A percentile compares a stretch with the other conserved stretches of the same genome.
phyloP scores from a whole-genome alignment of 2,113 vertebrate species.

The Hyperopisus bebe region DNA sequence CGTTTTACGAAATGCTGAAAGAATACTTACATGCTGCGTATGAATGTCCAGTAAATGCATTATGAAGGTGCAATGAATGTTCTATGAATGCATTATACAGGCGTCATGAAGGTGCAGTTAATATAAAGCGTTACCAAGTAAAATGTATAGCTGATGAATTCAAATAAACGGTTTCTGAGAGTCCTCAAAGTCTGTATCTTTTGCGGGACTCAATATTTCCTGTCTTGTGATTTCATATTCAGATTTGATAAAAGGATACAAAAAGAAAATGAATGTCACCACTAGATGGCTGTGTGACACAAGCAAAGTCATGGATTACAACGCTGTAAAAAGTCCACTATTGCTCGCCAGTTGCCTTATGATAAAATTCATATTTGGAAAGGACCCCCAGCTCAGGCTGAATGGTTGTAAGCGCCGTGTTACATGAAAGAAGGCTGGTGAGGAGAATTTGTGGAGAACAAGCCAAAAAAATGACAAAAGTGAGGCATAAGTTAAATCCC shows the following conservation, averaged over 20 bases:
- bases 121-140: background rate
- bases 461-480: background rate
- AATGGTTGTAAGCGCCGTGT: background rate
- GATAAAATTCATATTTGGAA: background rate
- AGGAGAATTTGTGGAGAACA: background rate
- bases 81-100: background rate
- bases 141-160: background rate
- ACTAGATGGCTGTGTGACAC: constrained; percentile 1
- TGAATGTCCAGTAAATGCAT: background rate
- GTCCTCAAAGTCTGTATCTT: background rate
- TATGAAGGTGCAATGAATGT: background rate
- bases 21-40: background rate
- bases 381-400: background rate
- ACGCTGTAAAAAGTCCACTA: background rate
- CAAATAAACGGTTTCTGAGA: background rate
- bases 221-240: background rate
- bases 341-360: background rate
- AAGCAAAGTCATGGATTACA: background rate
- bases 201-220: background rate
- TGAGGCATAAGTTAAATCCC: background rate
- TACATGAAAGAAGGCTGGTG: background rate
- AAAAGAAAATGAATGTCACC: background rate
- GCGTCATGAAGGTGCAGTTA: background rate
- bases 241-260: background rate
- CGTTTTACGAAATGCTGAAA: background rate